phyloP scores from a whole-genome alignment of 2,797 vertebrate species.

The Alosa sapidissima region DNA sequence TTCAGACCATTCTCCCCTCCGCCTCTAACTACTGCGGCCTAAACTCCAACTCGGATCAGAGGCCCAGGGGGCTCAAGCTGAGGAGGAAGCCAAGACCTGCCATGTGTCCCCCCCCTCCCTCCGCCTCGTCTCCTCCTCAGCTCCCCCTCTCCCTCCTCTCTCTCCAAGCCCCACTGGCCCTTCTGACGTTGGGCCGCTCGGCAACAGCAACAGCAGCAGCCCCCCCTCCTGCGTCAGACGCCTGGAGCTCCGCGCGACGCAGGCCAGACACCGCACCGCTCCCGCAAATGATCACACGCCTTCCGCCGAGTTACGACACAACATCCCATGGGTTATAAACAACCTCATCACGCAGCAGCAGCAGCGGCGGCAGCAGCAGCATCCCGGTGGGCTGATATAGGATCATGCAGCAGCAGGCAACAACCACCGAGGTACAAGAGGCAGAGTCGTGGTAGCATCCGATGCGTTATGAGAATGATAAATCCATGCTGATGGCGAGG shows the following conservation, averaged over 20 bases:
- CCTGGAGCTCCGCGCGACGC: background rate
- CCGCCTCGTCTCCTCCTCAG: constrained; percentile 61
- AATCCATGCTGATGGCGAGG: constrained; percentile 5
- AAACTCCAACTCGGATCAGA: background rate
- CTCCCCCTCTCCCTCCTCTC: constrained; percentile 49
- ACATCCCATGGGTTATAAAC: constrained; percentile 1
- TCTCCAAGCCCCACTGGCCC: constrained; percentile 45
- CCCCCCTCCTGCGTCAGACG: background rate
- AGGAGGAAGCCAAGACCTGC: constrained; percentile 67
- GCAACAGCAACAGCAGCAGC: background rate
- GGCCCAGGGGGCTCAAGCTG: constrained; percentile 31
- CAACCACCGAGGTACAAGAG: constrained; percentile 25
- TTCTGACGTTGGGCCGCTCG: background rate
- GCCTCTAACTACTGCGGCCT: constrained; percentile 10
- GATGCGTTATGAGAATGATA: constrained; percentile 3
- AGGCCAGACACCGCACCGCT: constrained; percentile 20
- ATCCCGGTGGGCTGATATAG: background rate
- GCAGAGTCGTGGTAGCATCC: constrained; percentile 12
- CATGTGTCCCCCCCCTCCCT: constrained; percentile 65
- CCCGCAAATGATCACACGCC: constrained; percentile 1
- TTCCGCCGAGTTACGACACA: background rate
- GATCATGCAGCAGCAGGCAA: background rate
- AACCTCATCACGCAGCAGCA: background rate
- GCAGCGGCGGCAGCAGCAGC: background rate
- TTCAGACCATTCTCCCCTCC: constrained; percentile 73